Evolutionary conservation across 2,888 invertebrate species (phyloP), one percentile per base, ranked within the genome.

Genomic region (Drosophila kuntzei): DNA sequence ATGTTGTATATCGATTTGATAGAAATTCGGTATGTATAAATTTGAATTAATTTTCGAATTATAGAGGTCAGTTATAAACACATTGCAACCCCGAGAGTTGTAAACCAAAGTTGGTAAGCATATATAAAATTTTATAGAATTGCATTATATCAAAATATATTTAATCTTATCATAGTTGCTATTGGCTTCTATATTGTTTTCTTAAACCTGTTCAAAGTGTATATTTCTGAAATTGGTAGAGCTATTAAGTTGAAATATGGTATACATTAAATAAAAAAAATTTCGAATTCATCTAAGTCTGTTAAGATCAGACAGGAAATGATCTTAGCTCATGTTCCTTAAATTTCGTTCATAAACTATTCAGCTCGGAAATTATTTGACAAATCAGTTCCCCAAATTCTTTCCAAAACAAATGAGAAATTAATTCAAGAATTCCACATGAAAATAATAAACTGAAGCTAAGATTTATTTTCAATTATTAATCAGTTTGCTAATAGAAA

Each of bases 381-480:
- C 1, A 39, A 11, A 39, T 39, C 2, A 14, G 18, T 8, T 6
- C 9, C n/a, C 29, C 25, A 16, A 34, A 32, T 20, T 4, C 4
- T 49, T 12, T 1, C 18, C 11, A 20, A 34, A 29, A 1, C 9
- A 22, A 27, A 20, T 34, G 12, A 5, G 1, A 34, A 34, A 34
- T 20, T 9, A 20, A 11, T 20, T 14, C 1, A 14, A 39, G 16
- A 18, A 16, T 25, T 12, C 3, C 7, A 2, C 1, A 5, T 9
- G 41, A 41, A 53, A n/a, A 12, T n/a, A 14, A 41, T 53, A 20
- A 41, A 54, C 39, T 54, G 4, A 29, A 29, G 29, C 29, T 32
- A n/a, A 11, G 41, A 32, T 58, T 66, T 29, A 44, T 41, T 12
- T 54, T 18, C 27, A 12, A 14, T 39, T 39, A 43, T 22, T 32